Conservation (phyloP, 2,797 vertebrate genomes). For the Hozukius guyotensis region DNA sequence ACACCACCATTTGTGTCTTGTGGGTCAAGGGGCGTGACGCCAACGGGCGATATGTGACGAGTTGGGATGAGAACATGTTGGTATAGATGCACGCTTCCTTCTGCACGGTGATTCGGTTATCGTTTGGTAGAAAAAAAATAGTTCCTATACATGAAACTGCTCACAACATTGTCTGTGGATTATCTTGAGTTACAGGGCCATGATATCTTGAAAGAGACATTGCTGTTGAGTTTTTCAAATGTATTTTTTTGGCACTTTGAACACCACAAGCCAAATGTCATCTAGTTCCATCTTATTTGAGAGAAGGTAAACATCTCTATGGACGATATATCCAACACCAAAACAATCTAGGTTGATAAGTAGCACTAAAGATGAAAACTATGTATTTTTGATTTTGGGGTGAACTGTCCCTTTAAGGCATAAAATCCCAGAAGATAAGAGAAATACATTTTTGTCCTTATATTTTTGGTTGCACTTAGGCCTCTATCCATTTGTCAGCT, state of each 20-base stretch:
- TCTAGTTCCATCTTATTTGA: neutral
- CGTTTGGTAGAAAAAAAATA: rapidly evolving
- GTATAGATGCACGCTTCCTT: no score
- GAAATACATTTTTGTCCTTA: neutral
- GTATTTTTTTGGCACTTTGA: no score
- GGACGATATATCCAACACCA: rapidly evolving
- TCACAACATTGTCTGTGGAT: no score
- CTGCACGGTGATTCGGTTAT: rapidly evolving
- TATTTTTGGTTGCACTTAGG: neutral
- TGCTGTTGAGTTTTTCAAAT: no score
- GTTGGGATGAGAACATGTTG: no score
- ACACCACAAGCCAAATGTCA: no score
- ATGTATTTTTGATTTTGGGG: neutral
- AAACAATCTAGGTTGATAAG: neutral
- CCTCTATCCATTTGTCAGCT: neutral
- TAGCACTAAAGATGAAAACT: neutral
- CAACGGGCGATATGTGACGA: no score
- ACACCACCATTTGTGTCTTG: no score
- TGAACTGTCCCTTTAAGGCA: neutral
- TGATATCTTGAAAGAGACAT: no score
- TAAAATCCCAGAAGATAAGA: neutral
- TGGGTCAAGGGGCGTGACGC: no score
- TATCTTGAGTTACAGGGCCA: no score
- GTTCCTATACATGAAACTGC: no score
- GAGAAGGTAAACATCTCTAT: neutral